phyloP scores from a whole-genome alignment of 64 coral and sea anemone genomes.

The Pachyseris speciosa region DNA sequence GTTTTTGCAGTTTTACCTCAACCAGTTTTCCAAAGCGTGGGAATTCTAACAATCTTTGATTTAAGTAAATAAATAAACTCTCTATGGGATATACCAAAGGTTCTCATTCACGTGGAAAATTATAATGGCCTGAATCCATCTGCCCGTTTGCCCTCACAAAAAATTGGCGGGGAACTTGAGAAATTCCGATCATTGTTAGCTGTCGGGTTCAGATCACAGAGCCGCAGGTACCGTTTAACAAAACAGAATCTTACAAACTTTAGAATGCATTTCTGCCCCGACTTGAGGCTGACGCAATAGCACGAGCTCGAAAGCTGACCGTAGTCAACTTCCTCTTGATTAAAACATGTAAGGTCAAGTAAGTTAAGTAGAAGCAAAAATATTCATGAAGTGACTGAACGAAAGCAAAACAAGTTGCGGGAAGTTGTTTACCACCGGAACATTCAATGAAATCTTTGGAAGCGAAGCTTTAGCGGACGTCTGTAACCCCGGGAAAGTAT shows the following conservation, averaged over 20 bases:
- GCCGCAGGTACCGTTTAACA: not conserved
- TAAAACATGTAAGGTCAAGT: not conserved
- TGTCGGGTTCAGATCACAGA: too few relatives aligned
- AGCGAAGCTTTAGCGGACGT: too few relatives aligned
- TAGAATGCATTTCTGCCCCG: not conserved
- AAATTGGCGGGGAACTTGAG: not conserved
- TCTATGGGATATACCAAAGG: not conserved
- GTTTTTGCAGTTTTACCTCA: not conserved
- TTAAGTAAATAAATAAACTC: not conserved
- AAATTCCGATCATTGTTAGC: not conserved
- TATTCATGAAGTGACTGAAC: too few relatives aligned
- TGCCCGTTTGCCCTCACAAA: not conserved
- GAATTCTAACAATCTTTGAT: not conserved
- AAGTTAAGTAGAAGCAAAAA: too few relatives aligned
- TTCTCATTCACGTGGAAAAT: not conserved
- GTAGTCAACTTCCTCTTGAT: not conserved
- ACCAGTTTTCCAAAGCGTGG: not conserved
- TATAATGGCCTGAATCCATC: not conserved
- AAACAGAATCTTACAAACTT: not conserved
- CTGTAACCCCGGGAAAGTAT: not conserved
- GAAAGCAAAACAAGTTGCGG: not conserved
- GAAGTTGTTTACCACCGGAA: not conserved
- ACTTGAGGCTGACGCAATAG: constrained; percentile 15
- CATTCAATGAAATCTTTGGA: not conserved
- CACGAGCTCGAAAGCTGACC: not conserved